These are phyloP conservation scores for Cynocephalus volans DNA, from an alignment of 2,113 vertebrate genomes.

Conservation along the genomic window DNA sequence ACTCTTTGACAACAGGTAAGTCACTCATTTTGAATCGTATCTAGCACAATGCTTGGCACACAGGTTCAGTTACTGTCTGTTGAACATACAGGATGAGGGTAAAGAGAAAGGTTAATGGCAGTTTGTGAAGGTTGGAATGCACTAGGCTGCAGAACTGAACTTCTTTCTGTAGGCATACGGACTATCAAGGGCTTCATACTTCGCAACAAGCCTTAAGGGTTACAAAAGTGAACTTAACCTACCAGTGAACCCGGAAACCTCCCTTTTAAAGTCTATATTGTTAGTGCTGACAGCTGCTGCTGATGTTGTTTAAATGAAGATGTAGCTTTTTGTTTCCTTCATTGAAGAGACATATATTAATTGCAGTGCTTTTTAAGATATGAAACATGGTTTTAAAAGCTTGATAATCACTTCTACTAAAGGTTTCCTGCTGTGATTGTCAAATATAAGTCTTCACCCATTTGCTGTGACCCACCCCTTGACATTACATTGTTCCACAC, in stretches of 20 bases:
- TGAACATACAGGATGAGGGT: neutral
- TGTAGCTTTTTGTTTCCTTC: constrained; percentile 72
- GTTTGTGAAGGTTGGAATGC: neutral
- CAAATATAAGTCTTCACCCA: constrained; percentile 44
- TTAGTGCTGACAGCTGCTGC: constrained; percentile 57
- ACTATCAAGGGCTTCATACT: neutral
- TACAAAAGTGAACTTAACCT: constrained; percentile 35
- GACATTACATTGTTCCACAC: neutral
- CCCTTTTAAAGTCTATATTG: neutral
- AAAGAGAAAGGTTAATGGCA: neutral
- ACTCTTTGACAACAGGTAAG: neutral
- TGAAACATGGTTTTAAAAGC: constrained; percentile 76
- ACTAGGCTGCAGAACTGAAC: neutral
- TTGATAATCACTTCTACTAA: constrained; percentile 71
- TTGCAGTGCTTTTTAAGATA: constrained; percentile 61
- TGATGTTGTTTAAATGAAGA: constrained; percentile 69
- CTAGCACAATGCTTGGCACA: neutral
- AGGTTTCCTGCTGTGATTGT: constrained; percentile 69
- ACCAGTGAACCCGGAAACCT: neutral
- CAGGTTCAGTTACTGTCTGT: neutral
- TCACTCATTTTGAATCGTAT: neutral
- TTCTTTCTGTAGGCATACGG: neutral
- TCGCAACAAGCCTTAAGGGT: neutral
- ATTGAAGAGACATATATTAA: constrained; percentile 73
- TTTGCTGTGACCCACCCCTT: neutral